phyloP scores from a whole-genome alignment of 2,797 vertebrate genomes.

The Hypotaenidia philippensis region DNA sequence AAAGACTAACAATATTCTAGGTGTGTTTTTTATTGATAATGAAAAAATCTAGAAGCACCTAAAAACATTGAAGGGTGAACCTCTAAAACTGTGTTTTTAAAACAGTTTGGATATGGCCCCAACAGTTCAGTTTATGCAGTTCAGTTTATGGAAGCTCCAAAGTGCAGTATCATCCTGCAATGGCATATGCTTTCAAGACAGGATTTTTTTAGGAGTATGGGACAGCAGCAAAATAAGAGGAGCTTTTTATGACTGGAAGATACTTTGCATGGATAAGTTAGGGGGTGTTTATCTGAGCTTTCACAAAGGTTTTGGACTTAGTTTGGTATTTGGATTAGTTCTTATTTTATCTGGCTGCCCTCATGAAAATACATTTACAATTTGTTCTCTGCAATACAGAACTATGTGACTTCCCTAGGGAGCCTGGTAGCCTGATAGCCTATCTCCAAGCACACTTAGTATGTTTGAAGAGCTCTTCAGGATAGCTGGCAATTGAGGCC shows the following conservation, averaged over 20 bases:
- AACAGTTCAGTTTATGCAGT: background rate
- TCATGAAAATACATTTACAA: conserved; percentile 10
- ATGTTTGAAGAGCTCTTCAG: conserved; percentile 10
- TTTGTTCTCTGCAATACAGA: background rate
- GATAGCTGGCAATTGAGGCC: background rate
- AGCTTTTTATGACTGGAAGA: background rate
- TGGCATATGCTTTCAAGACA: background rate
- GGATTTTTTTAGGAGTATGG: background rate
- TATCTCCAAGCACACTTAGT: background rate
- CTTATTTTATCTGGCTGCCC: conserved; percentile 42
- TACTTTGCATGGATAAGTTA: background rate
- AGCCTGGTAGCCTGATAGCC: background rate
- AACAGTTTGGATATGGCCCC: background rate
- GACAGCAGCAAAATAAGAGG: background rate
- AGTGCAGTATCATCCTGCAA: background rate
- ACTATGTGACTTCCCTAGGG: background rate
- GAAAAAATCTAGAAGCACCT: background rate
- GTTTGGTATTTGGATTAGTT: conserved; percentile 9
- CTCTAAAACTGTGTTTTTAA: background rate
- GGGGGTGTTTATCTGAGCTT: background rate
- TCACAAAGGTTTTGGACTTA: conserved; percentile 25
- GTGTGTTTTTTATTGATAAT: background rate
- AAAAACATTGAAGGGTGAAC: background rate
- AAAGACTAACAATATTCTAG: background rate
- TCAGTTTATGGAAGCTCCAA: background rate